These are phyloP conservation scores for Pogonognathellus flavescens DNA, from an alignment of 1,140 invertebrate species.

Conservation along the genomic window DNA sequence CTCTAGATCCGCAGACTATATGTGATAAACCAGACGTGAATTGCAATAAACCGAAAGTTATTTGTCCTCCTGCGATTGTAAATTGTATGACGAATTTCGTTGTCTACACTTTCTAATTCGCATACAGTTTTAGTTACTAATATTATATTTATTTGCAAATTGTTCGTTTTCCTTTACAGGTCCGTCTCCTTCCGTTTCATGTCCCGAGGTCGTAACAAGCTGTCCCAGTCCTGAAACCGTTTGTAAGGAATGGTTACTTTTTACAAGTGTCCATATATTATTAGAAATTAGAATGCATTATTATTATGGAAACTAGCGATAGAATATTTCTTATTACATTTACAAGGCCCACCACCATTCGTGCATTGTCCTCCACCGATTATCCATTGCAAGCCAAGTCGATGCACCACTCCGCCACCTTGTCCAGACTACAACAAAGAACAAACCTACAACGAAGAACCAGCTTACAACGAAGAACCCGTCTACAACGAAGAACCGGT, in stretches of 20 bases:
- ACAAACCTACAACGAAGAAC: background rate
- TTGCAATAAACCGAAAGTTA: background rate
- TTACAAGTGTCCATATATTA: no score
- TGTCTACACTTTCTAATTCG: no score
- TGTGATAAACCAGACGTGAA: background rate
- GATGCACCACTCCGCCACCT: background rate
- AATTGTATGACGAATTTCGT: no score
- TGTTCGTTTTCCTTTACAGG: background rate
- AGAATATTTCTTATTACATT: background rate
- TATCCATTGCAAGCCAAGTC: background rate
- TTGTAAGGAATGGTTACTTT: no score
- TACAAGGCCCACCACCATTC: background rate
- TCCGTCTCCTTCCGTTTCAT: background rate
- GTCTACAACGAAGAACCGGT: background rate
- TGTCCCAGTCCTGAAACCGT: conserved; percentile 14
- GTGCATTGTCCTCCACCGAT: background rate
- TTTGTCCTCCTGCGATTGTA: conserved; percentile 13
- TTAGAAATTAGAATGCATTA: no score
- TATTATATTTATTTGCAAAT: background rate
- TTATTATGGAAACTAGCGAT: no score
- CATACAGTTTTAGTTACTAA: background rate
- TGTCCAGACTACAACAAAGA: background rate
- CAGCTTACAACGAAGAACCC: background rate
- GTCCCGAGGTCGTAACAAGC: background rate
- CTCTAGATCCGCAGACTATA: background rate